Evolutionary conservation across 1,140 invertebrate species (phyloP), one percentile per base, ranked within the genome.

Genomic region (Neotoxoptera formosana): DNA sequence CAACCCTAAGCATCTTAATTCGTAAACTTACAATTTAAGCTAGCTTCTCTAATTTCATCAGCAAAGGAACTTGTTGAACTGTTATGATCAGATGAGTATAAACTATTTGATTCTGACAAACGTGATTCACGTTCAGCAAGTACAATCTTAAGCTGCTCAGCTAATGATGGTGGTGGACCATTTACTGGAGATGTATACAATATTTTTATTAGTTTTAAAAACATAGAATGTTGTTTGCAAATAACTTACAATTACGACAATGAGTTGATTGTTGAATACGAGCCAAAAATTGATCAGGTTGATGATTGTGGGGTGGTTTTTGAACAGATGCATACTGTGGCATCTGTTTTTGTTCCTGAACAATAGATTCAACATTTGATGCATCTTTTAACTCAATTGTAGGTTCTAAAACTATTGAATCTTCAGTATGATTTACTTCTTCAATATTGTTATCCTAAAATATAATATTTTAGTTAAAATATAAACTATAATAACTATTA

Each of bases 81-180:
- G 36, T 92, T 92, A 92, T 92, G 76, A 83, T 92, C 93, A 76
- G 84, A 60, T 1, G 93, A 60, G 51, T 87, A 60, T 30, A 93
- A 23, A 48, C 53, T 47, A 67, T 93, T 76, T 67, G 92, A 93
- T 86, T 95, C 95, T 7, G 95, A 95, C 86, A 96, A 95, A 94
- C 96, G 96, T 94, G 96, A 96, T 95, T 97, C 97, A 94, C 97
- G 96, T 95, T 97, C 97, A 83, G 97, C 97, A 94, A 97, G 95
- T 94, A 98, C 97, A 95, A 97, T 97, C 95, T 98, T 98, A 93
- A 98, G 95, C 95, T 98, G 97, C 95, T 98, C 97, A 2, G 97
- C 97, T 90, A 98, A 96, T 86, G 97, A 97, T 94, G 97, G 96
- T 30, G 97, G 96, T 87, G 97, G 97, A 94, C 97, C 97, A 95